phyloP scores from a whole-genome alignment of 2,888 invertebrate genomes.

The Drosophila tanythrix region DNA sequence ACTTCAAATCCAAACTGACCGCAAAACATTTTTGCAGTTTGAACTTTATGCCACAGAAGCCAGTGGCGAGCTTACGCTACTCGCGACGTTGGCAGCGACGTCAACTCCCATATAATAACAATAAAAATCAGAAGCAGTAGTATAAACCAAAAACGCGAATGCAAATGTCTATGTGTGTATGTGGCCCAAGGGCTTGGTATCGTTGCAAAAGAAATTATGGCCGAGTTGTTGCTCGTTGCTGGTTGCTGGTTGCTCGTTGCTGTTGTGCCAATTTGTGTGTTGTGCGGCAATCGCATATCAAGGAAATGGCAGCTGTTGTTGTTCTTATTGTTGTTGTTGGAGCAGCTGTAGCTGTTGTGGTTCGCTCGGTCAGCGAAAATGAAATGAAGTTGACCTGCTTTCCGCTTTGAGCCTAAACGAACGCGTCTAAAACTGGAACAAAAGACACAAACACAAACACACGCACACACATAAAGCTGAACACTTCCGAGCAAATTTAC shows the following conservation, averaged over 20 bases:
- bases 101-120: slow-evolving; percentile 72
- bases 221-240: slow-evolving; percentile 40
- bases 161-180: slow-evolving; percentile 37
- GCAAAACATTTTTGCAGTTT: slow-evolving; percentile 81
- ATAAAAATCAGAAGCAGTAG: slow-evolving; percentile 70
- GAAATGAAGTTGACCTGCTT: slow-evolving; percentile 82
- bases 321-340: background rate
- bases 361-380: slow-evolving; percentile 69
- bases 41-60: slow-evolving; percentile 70
- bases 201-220: slow-evolving; percentile 75
- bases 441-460: slow-evolving; percentile 25
- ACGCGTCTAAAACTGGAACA: slow-evolving; percentile 65
- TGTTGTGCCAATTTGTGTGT: slow-evolving; percentile 76
- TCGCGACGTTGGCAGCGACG: slow-evolving; percentile 53
- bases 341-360: slow-evolving; percentile 48
- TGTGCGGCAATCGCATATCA: slow-evolving; percentile 74
- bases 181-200: slow-evolving; percentile 61
- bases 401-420: slow-evolving; percentile 33
- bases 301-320: slow-evolving; percentile 41
- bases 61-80: slow-evolving; percentile 35
- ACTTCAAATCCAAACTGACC: slow-evolving; percentile 81
- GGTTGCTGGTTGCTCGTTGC: slow-evolving; percentile 9
- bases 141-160: slow-evolving; percentile 66
- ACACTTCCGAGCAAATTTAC: slow-evolving; percentile 69
- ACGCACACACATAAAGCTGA: slow-evolving; percentile 31